These are phyloP conservation scores for Augochlorella aurata DNA, from an alignment of 2,888 invertebrate genomes.

Conservation along the genomic window DNA sequence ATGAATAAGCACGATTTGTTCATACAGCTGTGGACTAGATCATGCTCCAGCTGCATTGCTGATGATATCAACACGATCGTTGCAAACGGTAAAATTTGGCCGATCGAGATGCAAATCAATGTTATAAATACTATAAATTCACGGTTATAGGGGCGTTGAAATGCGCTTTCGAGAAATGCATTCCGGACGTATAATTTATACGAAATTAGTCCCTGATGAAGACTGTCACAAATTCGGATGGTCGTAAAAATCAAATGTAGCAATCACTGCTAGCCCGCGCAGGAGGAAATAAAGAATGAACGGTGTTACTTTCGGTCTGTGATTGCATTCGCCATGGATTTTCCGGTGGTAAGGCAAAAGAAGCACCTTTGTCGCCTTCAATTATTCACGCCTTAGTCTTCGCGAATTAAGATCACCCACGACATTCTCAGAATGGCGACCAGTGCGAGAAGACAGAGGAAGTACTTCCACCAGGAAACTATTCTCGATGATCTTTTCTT, in stretches of 20 bases:
- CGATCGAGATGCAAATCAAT: not conserved
- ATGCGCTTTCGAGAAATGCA: not conserved
- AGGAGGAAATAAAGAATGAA: conserved; percentile 25
- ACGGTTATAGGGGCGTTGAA: not conserved
- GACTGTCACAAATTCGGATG: not conserved
- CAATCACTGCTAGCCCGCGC: not conserved
- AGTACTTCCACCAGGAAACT: conserved; percentile 17
- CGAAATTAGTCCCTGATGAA: not conserved
- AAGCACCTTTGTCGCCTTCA: conserved; percentile 51
- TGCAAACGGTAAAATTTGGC: too few species aligned
- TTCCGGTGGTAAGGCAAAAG: conserved; percentile 63
- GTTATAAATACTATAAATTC: too few species aligned
- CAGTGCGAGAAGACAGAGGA: conserved; percentile 29
- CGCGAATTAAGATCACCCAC: conserved; percentile 72
- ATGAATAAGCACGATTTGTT: conserved; percentile 3
- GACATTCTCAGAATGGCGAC: conserved; percentile 64
- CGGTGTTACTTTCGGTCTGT: conserved; percentile 62
- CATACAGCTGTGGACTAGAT: not conserved
- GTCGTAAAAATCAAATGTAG: not conserved
- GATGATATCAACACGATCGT: not conserved
- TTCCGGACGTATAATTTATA: not conserved
- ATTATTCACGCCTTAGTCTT: conserved; percentile 64
- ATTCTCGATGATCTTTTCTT: conserved; percentile 51
- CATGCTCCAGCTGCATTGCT: not conserved
- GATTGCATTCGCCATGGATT: conserved; percentile 76